phyloP scores from a whole-genome alignment of 2,113 vertebrate genomes.

The Oxyura jamaicensis region DNA sequence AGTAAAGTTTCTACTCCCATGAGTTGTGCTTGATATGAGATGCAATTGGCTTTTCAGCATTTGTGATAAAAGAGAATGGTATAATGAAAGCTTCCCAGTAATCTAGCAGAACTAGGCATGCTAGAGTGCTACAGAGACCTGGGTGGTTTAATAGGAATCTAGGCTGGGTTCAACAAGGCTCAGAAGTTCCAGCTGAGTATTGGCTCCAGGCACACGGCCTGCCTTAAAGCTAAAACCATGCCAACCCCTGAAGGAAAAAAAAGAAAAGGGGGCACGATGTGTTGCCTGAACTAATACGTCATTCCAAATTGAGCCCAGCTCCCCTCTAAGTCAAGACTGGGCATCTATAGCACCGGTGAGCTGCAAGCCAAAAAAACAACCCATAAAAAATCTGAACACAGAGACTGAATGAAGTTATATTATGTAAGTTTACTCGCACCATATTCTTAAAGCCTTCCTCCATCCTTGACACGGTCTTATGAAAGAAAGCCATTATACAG shows the following conservation, averaged over 20 bases:
- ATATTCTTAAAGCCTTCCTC: neutral
- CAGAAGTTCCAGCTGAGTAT: neutral
- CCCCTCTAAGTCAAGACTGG: neutral
- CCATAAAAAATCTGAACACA: neutral
- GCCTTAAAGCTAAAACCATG: neutral
- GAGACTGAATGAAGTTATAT: neutral
- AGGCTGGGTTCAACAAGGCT: neutral
- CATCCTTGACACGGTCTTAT: neutral
- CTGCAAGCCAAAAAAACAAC: neutral
- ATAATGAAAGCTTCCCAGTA: neutral
- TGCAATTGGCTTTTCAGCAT: neutral
- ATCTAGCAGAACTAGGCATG: neutral
- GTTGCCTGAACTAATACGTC: neutral
- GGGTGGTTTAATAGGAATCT: fast-evolving
- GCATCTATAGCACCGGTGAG: neutral
- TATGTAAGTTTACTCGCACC: neutral
- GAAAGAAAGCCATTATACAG: neutral
- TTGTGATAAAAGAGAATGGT: neutral
- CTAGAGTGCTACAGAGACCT: neutral
- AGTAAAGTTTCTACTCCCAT: neutral
- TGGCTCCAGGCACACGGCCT: neutral
- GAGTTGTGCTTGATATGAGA: neutral
- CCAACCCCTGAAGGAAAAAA: neutral
- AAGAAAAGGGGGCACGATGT: neutral
- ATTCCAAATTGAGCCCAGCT: neutral